Evolutionary conservation across 2,113 vertebrate species (phyloP).

Genomic region (Todiramphus saurophagus): DNA sequence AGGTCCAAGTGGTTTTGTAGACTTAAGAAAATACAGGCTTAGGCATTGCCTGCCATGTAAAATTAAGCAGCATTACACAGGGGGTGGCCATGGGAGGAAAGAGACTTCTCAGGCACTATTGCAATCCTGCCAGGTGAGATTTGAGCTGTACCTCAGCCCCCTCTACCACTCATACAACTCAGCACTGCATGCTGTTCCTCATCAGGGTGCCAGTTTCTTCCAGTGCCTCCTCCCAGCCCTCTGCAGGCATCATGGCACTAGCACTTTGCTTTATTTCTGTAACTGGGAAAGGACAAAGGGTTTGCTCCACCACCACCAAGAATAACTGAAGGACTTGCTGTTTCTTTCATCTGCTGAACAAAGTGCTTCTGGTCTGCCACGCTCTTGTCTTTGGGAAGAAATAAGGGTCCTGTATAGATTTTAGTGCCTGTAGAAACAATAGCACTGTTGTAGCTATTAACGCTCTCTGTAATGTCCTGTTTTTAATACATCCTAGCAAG

Average conservation of each 20-base stretch:
- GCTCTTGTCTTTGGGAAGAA: neutral
- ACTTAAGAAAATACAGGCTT: neutral
- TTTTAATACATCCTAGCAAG: constrained; percentile 34
- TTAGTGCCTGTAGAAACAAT: neutral
- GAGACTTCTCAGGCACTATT: neutral
- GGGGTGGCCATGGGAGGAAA: neutral
- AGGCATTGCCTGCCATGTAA: neutral
- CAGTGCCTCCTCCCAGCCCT: neutral
- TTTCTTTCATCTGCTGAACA: neutral
- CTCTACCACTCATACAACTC: neutral
- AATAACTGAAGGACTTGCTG: neutral
- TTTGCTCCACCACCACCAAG: neutral
- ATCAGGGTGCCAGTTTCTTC: accelerated
- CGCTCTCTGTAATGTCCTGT: neutral
- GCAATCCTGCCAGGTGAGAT: neutral
- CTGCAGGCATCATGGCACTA: neutral
- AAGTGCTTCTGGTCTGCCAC: neutral
- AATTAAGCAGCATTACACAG: neutral
- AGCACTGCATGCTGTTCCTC: accelerated
- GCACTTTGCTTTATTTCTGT: neutral
- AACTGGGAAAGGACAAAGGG: neutral
- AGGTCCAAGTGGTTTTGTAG: neutral
- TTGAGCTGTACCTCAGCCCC: neutral
- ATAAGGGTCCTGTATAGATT: neutral
- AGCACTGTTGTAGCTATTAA: neutral